Evolutionary conservation across 2,888 invertebrate genomes (phyloP), one percentile per base, ranked within the genome.

Genomic region (Drosophila meridionalis): DNA sequence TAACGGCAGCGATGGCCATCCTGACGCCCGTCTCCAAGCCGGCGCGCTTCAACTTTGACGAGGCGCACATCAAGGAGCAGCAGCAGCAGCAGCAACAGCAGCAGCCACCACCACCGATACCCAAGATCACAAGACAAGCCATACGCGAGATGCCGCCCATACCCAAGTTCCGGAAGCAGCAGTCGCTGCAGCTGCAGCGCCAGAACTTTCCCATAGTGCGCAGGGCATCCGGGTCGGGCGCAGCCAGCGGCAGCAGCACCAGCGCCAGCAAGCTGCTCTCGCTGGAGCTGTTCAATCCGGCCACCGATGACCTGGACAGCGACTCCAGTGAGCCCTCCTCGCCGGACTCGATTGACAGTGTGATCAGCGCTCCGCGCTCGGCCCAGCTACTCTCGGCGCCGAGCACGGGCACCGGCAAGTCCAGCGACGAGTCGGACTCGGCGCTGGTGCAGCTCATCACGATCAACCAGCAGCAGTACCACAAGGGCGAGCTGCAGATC

Each of bases 281-380:
- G 1, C 92, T 97, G 66, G 98, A 98, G 90, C 94, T 98, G 4
- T 98, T 97, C 90, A 98, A 98, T 93, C 98, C 98, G 2, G 98
- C 97, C 90, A 97, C 96, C 7, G 98, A 98, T 91, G 98, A 98
- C 88, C 95, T 97, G 92, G 98, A 98, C 91, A 97, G 97, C 88
- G 98, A 98, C 91, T 97, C 97, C 0, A 97, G 97, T 88, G 96
- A 97, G 12, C 92, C 93, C 12, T 97, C 97, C 0, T 97, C 97
- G 0, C 97, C 97, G 3, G 97, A 97, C 91, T 97, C 97, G 3
- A 95, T 96, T 2, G 97, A 97, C 83, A 97, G 97, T 89, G 97
- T 97, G 1, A 97, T 97, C 79, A 97, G 96, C 88, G 96, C 97
- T 0, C 92, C 93, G 0, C 87, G 90, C 42, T 91, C 92, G 0